Percentiles rank a stretch among this genome's conserved stretches.
phyloP scores from a whole-genome alignment of 2,888 invertebrate species.

The Synergus laeviventris region DNA sequence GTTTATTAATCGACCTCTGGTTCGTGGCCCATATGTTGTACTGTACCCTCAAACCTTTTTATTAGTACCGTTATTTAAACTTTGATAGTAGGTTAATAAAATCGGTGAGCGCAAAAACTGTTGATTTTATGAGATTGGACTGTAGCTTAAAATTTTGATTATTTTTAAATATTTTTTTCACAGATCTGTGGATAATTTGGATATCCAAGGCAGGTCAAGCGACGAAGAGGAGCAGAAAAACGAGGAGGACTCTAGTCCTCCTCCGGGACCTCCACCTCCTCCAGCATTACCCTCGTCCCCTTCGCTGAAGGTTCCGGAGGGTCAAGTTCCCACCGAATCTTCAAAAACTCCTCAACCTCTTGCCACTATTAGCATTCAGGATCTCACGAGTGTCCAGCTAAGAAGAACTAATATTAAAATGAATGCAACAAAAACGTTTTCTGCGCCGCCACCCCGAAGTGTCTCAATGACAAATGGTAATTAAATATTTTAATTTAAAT shows the following conservation, averaged over 20 bases:
- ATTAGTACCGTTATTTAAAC: background rate
- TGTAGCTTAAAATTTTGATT: background rate
- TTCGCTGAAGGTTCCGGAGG: conserved; percentile 8
- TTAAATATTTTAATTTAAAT: conserved; percentile 24
- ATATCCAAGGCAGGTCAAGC: conserved; percentile 67
- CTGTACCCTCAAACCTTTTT: background rate
- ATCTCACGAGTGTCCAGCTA: conserved; percentile 89
- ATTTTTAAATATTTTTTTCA: conserved; percentile 16
- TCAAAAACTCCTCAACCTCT: conserved; percentile 83
- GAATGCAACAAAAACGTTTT: conserved; percentile 87
- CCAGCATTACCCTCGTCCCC: conserved; percentile 4
- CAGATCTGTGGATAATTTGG: conserved; percentile 74
- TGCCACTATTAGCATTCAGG: conserved; percentile 92
- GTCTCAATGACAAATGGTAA: conserved; percentile 80
- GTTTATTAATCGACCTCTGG: background rate
- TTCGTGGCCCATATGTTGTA: background rate
- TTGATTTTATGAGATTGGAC: background rate
- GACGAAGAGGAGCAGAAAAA: conserved; percentile 51
- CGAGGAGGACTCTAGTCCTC: conserved; percentile 48
- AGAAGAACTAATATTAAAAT: conserved; percentile 84
- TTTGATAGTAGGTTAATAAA: background rate
- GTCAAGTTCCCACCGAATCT: conserved; percentile 67
- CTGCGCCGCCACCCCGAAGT: conserved; percentile 87
- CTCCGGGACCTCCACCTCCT: conserved; percentile 47
- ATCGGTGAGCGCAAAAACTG: no score